Evolutionary conservation across 2,113 vertebrate species (phyloP), one percentile per base, ranked within the genome.

Genomic region (Clarias batrachus): DNA sequence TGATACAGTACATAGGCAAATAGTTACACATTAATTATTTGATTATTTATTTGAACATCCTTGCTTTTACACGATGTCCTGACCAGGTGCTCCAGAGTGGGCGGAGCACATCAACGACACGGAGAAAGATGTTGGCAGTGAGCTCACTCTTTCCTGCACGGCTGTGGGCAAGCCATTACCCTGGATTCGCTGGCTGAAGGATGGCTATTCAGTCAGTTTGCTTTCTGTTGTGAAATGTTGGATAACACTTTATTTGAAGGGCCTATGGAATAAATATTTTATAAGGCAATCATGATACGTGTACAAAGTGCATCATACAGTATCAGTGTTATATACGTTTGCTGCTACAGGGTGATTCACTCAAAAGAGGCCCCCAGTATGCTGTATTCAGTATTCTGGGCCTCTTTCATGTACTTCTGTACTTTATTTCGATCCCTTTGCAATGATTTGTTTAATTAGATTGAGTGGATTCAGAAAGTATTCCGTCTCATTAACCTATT

Each of bases 41-140:
- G 4, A 16, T 17, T 27, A 54, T 81, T 82, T n/a, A 65, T 3
- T 9, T 59, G 63, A 16, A 68, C 48, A 41, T 59, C 59, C 8
- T 60, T 41, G 16, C 16, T 12, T 33, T 85, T n/a, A 16, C 85
- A 19, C n/a, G 2, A 54, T 76, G 12, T 56, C 59, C 9, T 89
- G 5, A 83, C 62, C 90, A 99, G 98, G 97, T 76, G 95, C 95
- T 90, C 98, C 98, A 0, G 97, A 99, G 91, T 99, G 98, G 98
- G 97, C 99, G 0, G 96, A 97, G 89, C 96, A 98, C 85, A 98
- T 99, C 92, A 99, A 99, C 92, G 97, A 99, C 93, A 99, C 98
- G 17, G 96, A 98, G 88, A 96, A 95, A 87, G 98, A 99, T 91
- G 96, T 99, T 80, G 98, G 97, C 87, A 98, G 97, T 59, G 96